Conservation (phyloP, 1,140 invertebrate species). For the Globodera ellingtonae region DNA sequence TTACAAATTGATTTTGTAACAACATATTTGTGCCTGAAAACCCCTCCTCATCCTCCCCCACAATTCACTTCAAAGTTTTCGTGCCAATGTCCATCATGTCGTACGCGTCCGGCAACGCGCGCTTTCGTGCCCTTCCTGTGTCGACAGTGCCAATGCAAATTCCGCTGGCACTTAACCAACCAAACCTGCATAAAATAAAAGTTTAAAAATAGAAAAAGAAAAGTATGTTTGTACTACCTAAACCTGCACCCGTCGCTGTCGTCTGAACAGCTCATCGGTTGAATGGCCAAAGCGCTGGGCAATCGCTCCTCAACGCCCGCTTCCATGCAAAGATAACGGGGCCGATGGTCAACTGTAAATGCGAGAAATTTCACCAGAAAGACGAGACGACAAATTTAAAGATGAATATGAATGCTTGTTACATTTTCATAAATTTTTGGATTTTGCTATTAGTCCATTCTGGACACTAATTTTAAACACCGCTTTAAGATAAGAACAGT, state of each 20-base stretch:
- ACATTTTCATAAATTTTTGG: too few species aligned
- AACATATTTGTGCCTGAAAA: too few species aligned
- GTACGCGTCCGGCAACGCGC: constrained; percentile 26
- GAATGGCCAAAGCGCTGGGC: constrained; percentile 30
- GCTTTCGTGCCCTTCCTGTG: constrained; percentile 5
- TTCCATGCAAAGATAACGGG: constrained; percentile 33
- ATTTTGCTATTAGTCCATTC: too few species aligned
- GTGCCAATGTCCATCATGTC: constrained; percentile 28
- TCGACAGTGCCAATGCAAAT: constrained; percentile 37
- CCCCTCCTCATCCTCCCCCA: too few species aligned
- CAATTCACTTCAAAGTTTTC: constrained; percentile 9
- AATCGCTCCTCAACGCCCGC: constrained; percentile 15
- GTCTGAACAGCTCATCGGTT: constrained; percentile 25
- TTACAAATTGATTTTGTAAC: too few species aligned
- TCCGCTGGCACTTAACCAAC: constrained; percentile 42
- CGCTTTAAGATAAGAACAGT: background rate
- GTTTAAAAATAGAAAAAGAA: background rate
- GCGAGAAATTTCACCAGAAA: constrained; percentile 14
- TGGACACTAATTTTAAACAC: too few species aligned
- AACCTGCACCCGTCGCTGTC: background rate
- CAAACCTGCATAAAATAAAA: constrained; percentile 8
- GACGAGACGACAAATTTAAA: background rate
- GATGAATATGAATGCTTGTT: too few species aligned
- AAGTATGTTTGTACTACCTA: background rate
- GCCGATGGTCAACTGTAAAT: constrained; percentile 23